Percentiles rank a stretch among this genome's conserved stretches.
Evolutionary conservation across 2,888 invertebrate species (phyloP).

Genomic region (Zygaena filipendulae): DNA sequence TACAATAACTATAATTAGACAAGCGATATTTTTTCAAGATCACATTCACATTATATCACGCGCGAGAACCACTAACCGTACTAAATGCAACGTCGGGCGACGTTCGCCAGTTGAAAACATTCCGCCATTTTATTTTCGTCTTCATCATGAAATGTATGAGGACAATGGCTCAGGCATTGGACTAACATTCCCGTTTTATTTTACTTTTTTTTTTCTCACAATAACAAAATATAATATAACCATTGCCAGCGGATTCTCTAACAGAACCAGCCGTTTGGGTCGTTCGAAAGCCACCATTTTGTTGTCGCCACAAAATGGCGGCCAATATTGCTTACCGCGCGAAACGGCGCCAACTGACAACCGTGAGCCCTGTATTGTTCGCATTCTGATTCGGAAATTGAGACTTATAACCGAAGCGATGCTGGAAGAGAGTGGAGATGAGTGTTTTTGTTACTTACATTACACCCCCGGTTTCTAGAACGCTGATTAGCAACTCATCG

Average conservation of each 20-base stretch:
- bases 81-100: constrained; percentile 37
- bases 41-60: constrained; percentile 48
- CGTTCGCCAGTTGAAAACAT: constrained; percentile 25
- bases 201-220: constrained; percentile 22
- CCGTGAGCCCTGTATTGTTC: constrained; percentile 24
- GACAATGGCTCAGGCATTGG: constrained; percentile 46
- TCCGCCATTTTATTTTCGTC: background rate
- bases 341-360: constrained; percentile 36
- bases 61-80: constrained; percentile 37
- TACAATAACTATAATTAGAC: constrained; percentile 37
- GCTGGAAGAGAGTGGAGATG: too few species aligned
- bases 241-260: constrained; percentile 42
- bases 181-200: constrained; percentile 45
- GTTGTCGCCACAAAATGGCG: constrained; percentile 31
- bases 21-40: constrained; percentile 48
- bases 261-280: constrained; percentile 49
- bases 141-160: constrained; percentile 40
- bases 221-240: too few species aligned
- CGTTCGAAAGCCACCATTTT: constrained; percentile 49
- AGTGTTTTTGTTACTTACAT: too few species aligned
- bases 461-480: too few species aligned
- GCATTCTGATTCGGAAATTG: constrained; percentile 28
- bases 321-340: constrained; percentile 14
- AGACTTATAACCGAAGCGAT: too few species aligned
- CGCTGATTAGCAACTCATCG: too few species aligned